These are phyloP conservation scores for Arvicanthis niloticus DNA, from an alignment of 2,113 vertebrate species.

Conservation along the genomic window DNA sequence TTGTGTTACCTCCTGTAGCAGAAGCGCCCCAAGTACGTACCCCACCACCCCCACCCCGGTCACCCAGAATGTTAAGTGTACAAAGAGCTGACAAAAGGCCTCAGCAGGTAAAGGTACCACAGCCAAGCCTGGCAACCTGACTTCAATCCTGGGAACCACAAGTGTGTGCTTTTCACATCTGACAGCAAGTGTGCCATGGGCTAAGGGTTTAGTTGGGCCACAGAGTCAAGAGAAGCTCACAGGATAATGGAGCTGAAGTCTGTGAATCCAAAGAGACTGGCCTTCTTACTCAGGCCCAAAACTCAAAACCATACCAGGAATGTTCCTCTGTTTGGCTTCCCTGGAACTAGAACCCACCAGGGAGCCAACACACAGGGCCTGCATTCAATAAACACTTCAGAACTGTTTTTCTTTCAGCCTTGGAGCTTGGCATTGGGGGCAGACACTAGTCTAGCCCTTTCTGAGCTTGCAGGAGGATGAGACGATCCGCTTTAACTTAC, in stretches of 20 bases:
- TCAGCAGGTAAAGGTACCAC: background rate
- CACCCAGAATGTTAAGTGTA: background rate
- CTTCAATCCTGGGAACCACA: background rate
- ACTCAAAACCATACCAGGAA: background rate
- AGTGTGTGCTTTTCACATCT: background rate
- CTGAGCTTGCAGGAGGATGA: background rate
- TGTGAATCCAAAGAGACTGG: background rate
- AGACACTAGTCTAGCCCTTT: background rate
- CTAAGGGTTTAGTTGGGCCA: background rate
- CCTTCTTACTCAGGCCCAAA: background rate
- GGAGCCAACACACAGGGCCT: background rate
- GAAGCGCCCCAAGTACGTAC: background rate
- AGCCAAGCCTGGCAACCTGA: background rate
- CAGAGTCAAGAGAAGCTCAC: background rate
- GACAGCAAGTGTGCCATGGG: background rate
- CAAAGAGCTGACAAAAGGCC: background rate
- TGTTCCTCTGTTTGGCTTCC: slow-evolving; percentile 7
- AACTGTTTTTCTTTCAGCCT: background rate
- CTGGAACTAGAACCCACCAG: background rate
- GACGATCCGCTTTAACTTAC: background rate
- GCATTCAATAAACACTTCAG: background rate
- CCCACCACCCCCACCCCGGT: background rate
- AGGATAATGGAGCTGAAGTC: background rate
- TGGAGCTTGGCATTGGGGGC: background rate
- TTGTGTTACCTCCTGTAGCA: background rate